phyloP scores from a whole-genome alignment of 2,888 invertebrate species.

The Tiliacea citrago region DNA sequence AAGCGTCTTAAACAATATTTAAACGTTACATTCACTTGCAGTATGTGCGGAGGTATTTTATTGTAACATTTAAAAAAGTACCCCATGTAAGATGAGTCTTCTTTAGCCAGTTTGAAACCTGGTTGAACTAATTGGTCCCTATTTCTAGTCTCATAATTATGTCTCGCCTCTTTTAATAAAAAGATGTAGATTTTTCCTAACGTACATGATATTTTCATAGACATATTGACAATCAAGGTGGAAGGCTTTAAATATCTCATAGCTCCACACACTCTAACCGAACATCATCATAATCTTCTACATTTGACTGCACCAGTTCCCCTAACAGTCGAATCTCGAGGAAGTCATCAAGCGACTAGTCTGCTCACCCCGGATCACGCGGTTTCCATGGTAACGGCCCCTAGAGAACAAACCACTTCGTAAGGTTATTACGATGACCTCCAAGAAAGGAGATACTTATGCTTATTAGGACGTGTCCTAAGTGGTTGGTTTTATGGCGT shows the following conservation, averaged over 20 bases:
- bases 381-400: conserved; percentile 23
- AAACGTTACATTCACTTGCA: too few relatives aligned
- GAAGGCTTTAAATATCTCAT: neutral
- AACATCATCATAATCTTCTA: neutral
- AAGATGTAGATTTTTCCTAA: too few relatives aligned
- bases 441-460: conserved; percentile 32
- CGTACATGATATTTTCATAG: too few relatives aligned
- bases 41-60: too few relatives aligned
- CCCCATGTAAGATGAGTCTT: too few relatives aligned
- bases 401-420: conserved; percentile 43
- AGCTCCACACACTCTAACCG: neutral
- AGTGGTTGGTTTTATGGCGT: conserved; percentile 6
- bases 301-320: neutral
- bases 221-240: neutral
- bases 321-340: neutral
- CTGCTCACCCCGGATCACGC: neutral
- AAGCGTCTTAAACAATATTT: too few relatives aligned
- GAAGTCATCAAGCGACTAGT: conserved; percentile 12
- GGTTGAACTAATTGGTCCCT: too few relatives aligned
- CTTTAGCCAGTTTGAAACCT: too few relatives aligned
- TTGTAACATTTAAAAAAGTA: too few relatives aligned
- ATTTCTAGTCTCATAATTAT: too few relatives aligned
- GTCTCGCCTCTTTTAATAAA: too few relatives aligned
- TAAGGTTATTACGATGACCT: conserved; percentile 51
- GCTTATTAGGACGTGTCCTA: conserved; percentile 48